phyloP scores from a whole-genome alignment of 2,888 invertebrate genomes.

The Nyleta sp. region DNA sequence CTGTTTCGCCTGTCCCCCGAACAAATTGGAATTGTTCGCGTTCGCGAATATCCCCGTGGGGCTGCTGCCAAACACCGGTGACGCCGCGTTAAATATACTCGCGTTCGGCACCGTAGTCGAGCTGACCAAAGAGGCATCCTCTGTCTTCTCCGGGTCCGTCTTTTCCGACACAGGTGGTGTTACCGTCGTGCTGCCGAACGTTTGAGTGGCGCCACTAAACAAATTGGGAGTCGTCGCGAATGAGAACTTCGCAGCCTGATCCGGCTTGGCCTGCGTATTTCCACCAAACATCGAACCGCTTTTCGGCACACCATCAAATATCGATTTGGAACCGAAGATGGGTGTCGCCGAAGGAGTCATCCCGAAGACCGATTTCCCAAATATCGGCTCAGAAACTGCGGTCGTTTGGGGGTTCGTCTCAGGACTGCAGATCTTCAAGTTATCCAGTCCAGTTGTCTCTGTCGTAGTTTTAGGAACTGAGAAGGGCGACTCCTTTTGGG shows the following conservation, averaged over 20 bases:
- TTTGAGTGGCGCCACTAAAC: constrained; percentile 36
- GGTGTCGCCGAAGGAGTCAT: constrained; percentile 21
- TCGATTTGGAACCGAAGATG: constrained; percentile 60
- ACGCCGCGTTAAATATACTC: background rate
- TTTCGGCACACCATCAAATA: constrained; percentile 65
- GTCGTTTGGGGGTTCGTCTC: constrained; percentile 29
- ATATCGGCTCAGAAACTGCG: background rate
- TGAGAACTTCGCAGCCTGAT: constrained; percentile 18
- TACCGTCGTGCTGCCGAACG: constrained; percentile 7
- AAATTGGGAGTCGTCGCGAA: constrained; percentile 28
- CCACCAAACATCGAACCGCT: constrained; percentile 26
- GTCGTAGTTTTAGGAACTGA: background rate
- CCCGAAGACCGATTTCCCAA: constrained; percentile 11
- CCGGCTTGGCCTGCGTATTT: background rate
- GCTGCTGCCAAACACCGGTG: constrained; percentile 10
- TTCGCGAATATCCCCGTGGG: constrained; percentile 41
- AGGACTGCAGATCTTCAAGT: constrained; percentile 72
- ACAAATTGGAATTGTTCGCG: constrained; percentile 28
- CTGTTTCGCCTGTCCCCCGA: constrained; percentile 54
- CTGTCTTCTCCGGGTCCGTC: constrained; percentile 6
- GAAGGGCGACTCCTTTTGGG: constrained; percentile 2
- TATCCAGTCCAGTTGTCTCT: constrained; percentile 53
- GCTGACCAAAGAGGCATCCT: background rate
- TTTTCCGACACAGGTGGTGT: background rate
- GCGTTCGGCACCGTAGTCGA: constrained; percentile 15